Evolutionary conservation across 2,113 vertebrate species (phyloP).

Genomic region (Catagonus wagneri): DNA sequence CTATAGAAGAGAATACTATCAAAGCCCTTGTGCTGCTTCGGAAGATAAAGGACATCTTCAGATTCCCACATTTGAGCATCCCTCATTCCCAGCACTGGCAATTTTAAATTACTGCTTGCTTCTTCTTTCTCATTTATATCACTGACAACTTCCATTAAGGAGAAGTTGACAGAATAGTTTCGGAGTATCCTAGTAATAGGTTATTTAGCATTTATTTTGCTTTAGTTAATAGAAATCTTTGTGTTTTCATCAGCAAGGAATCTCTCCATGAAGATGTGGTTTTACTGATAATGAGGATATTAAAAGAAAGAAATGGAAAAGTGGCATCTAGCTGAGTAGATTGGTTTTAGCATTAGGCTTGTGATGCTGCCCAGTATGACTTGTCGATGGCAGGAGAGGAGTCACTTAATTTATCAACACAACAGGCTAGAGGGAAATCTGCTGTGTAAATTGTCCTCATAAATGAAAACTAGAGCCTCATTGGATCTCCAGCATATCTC

Average conservation of each 20-base stretch:
- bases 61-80: neutral
- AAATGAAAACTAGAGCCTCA: constrained; percentile 38
- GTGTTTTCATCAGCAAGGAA: neutral
- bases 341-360: neutral
- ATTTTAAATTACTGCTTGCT: neutral
- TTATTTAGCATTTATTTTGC: neutral
- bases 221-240: constrained; percentile 23
- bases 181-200: neutral
- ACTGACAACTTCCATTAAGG: neutral
- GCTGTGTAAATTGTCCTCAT: constrained; percentile 50
- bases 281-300: neutral
- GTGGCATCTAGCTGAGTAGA: constrained; percentile 9
- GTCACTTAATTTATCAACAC: constrained; percentile 64
- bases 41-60: neutral
- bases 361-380: neutral
- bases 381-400: neutral
- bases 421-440: neutral
- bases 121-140: neutral
- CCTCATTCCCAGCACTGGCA: neutral
- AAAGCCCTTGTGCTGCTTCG: neutral
- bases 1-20: neutral
- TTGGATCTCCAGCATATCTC: neutral
- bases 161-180: neutral
- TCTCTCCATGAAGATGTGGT: neutral
- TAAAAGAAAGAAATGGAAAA: constrained; percentile 45